These are phyloP conservation scores for Pipa parva DNA, from an alignment of 2,113 vertebrate species.

Conservation along the genomic window DNA sequence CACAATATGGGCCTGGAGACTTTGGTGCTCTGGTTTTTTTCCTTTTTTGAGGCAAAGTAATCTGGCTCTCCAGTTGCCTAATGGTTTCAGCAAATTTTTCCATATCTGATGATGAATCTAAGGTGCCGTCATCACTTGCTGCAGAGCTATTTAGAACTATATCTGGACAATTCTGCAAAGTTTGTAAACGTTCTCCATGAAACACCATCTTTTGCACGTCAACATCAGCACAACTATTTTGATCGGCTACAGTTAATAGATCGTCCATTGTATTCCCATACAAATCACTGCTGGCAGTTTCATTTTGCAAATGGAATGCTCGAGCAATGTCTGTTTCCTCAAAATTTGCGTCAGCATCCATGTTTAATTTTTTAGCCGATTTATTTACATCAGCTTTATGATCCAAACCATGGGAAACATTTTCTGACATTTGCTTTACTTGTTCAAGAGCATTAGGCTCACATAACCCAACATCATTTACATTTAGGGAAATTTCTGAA, in stretches of 20 bases:
- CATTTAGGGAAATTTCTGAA: background rate
- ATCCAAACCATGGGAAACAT: too few relatives aligned
- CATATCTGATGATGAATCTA: constrained; percentile 73
- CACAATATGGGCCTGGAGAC: constrained; percentile 68
- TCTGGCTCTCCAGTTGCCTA: constrained; percentile 75
- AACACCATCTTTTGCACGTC: constrained; percentile 51
- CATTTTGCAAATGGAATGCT: background rate
- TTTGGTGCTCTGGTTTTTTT: constrained; percentile 68
- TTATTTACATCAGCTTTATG: background rate
- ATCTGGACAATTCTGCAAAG: constrained; percentile 50
- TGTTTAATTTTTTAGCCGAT: too few relatives aligned
- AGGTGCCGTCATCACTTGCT: constrained; percentile 63
- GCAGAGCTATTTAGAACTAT: constrained; percentile 56
- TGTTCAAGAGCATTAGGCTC: background rate
- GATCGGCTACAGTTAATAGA: constrained; percentile 1
- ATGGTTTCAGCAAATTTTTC: constrained; percentile 84
- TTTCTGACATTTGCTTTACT: background rate
- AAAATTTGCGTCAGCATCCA: background rate
- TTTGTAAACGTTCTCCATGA: constrained; percentile 53
- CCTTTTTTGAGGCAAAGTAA: constrained; percentile 79
- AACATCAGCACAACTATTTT: constrained; percentile 46
- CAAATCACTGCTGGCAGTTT: background rate
- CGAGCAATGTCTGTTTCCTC: background rate
- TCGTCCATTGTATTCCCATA: background rate
- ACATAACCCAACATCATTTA: background rate